phyloP scores from a whole-genome alignment of 2,113 vertebrate genomes.

The Dasypus novemcinctus region DNA sequence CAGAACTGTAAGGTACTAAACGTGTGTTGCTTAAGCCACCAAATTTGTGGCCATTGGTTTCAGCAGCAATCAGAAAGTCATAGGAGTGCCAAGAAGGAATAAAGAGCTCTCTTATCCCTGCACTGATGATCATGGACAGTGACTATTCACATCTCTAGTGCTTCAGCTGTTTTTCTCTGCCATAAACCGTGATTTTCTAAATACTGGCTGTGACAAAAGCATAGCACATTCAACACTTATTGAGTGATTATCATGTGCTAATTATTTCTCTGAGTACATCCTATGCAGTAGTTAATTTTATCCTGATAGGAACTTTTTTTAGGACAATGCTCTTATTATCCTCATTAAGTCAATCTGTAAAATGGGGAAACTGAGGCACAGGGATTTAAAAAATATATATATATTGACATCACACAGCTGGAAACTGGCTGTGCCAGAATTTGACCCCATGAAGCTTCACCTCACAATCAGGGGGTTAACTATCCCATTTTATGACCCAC shows the following conservation, averaged over 20 bases:
- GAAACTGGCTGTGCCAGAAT: not conserved
- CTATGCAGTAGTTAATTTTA: not conserved
- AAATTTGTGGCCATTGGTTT: rapidly evolving
- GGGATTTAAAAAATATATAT: rapidly evolving
- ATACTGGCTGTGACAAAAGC: not conserved
- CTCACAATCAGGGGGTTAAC: not conserved
- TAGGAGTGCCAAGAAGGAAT: not conserved
- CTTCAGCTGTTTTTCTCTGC: not conserved
- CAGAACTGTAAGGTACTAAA: too few relatives aligned
- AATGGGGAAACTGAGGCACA: not conserved
- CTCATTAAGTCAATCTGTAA: not conserved
- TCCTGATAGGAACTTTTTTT: not conserved
- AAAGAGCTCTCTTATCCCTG: rapidly evolving
- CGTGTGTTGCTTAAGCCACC: not conserved
- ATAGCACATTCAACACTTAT: too few relatives aligned
- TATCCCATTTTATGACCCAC: rapidly evolving
- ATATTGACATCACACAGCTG: rapidly evolving
- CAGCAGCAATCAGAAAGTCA: too few relatives aligned
- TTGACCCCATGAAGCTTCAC: not conserved
- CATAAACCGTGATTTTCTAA: not conserved
- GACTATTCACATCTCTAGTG: not conserved
- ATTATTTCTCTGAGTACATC: not conserved
- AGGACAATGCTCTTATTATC: too few relatives aligned
- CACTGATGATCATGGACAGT: too few relatives aligned
- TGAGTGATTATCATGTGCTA: rapidly evolving